Evolutionary conservation across 2,888 invertebrate species (phyloP).

Genomic region (Vanessa cardui): DNA sequence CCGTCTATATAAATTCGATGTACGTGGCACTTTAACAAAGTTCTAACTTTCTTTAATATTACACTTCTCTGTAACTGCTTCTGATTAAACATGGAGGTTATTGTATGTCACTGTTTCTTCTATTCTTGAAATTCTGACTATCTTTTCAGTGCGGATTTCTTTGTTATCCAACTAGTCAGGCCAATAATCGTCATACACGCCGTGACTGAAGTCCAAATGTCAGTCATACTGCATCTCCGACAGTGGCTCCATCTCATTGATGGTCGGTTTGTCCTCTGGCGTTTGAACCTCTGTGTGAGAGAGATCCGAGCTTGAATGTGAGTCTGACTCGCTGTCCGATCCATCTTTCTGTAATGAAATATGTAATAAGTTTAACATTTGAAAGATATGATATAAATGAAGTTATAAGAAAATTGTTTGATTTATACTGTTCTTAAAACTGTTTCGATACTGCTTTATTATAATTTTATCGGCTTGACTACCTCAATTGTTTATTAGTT

Average conservation of each 20-base stretch:
- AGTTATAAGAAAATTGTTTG: too few relatives aligned
- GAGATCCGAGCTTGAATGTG: conserved; percentile 46
- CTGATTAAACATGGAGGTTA: too few relatives aligned
- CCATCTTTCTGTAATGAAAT: conserved; percentile 52
- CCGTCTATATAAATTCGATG: too few relatives aligned
- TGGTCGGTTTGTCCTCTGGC: conserved; percentile 29
- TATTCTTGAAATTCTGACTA: neutral
- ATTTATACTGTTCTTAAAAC: too few relatives aligned
- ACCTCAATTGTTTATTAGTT: too few relatives aligned
- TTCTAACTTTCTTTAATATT: too few relatives aligned
- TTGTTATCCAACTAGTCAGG: neutral
- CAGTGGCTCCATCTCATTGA: conserved; percentile 24
- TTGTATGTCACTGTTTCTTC: too few relatives aligned
- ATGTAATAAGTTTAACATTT: neutral
- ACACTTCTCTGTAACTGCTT: too few relatives aligned
- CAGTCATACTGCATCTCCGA: conserved; percentile 42
- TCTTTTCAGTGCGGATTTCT: neutral
- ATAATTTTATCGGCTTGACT: too few relatives aligned
- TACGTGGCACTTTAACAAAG: too few relatives aligned
- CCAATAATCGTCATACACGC: conserved; percentile 33
- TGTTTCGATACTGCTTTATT: too few relatives aligned
- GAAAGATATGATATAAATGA: too few relatives aligned
- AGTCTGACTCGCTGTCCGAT: conserved; percentile 48
- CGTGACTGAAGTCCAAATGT: conserved; percentile 43
- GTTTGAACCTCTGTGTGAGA: conserved; percentile 38